These are phyloP conservation scores for Acronicta leporina DNA, from an alignment of 2,888 invertebrate species.

Conservation along the genomic window DNA sequence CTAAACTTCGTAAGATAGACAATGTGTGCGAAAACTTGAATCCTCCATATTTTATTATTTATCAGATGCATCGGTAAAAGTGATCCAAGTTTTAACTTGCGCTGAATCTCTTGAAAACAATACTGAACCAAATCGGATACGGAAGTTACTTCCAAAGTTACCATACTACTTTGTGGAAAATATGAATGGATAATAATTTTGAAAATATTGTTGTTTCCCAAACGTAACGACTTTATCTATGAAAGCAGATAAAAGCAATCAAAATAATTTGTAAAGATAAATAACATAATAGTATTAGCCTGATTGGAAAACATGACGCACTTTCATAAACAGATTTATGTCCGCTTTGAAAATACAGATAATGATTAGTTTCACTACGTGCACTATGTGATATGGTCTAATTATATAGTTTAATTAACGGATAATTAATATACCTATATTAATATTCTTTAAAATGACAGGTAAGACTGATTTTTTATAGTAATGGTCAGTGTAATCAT, in stretches of 20 bases:
- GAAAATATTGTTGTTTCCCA: neutral
- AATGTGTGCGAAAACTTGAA: conserved; percentile 17
- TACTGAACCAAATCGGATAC: conserved; percentile 28
- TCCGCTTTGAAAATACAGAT: conserved; percentile 5
- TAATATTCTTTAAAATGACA: conserved; percentile 18
- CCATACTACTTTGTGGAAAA: neutral
- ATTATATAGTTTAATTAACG: conserved; percentile 4
- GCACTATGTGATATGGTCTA: conserved; percentile 3
- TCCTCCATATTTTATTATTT: conserved; percentile 28
- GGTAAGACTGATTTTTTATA: conserved; percentile 15
- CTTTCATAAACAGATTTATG: conserved; percentile 14
- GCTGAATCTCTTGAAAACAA: conserved; percentile 34
- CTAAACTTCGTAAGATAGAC: conserved; percentile 27
- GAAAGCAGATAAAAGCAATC: conserved; percentile 3
- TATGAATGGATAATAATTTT: neutral
- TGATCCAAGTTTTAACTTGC: conserved; percentile 40
- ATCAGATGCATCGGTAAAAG: no score
- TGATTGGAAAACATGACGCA: conserved; percentile 29
- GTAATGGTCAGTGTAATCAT: no score
- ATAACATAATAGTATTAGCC: conserved; percentile 15
- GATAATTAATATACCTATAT: conserved; percentile 14
- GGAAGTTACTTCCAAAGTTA: conserved; percentile 34
- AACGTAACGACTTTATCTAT: conserved; percentile 23
- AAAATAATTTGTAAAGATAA: conserved; percentile 24
- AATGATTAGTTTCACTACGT: conserved; percentile 1